Conservation (phyloP, 92 coral and sea anemone genomes). For the Heliopora coerulea region DNA sequence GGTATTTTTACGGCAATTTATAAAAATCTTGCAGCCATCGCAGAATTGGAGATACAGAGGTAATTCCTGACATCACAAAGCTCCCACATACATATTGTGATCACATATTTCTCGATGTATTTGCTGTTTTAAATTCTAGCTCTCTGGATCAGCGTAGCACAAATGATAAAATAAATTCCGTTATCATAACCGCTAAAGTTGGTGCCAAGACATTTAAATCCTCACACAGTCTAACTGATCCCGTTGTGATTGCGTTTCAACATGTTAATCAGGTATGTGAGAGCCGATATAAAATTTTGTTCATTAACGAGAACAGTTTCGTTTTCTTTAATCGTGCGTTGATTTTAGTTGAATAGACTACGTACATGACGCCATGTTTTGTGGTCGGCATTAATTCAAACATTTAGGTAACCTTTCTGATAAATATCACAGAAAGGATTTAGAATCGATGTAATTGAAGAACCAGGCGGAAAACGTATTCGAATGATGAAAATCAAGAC, state of each 20-base stretch:
- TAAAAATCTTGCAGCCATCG: constrained; percentile 7
- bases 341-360: no score
- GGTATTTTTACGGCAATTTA: constrained; percentile 19
- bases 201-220: constrained; percentile 39
- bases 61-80: not conserved
- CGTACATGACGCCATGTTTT: no score
- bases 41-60: constrained; percentile 2
- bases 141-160: not conserved
- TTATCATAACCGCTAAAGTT: constrained; percentile 70
- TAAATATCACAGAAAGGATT: no score
- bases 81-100: not conserved
- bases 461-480: no score
- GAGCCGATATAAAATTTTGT: not conserved
- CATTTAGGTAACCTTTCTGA: no score
- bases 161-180: constrained; percentile 57
- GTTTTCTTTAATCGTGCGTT: no score
- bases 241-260: constrained; percentile 63
- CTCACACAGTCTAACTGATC: constrained; percentile 63
- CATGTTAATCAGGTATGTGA: constrained; percentile 38
- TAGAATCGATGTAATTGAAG: no score
- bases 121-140: not conserved
- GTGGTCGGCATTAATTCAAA: no score
- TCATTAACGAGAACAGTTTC: no score
- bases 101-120: not conserved
- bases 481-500: no score